Evolutionary conservation across 2,797 vertebrate genomes (phyloP).

Genomic region (Simalia tracyae): DNA sequence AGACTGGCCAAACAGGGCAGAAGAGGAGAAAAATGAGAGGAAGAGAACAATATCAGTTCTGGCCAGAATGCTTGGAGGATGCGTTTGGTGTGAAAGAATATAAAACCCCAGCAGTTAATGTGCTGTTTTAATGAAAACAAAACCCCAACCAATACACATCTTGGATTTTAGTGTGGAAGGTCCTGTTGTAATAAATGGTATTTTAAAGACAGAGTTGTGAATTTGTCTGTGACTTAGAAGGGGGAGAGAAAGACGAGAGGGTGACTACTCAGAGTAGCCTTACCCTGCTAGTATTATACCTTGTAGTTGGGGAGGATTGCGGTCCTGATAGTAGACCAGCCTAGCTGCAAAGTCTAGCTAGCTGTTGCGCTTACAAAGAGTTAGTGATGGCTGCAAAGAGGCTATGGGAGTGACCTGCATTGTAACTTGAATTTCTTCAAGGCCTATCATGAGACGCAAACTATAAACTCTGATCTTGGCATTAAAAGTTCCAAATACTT

Average conservation of each 20-base stretch:
- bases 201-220: slow-evolving; percentile 59
- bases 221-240: slow-evolving; percentile 52
- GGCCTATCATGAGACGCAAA: neutral
- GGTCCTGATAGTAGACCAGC: neutral
- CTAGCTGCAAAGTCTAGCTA: neutral
- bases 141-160: slow-evolving; percentile 18
- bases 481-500: neutral
- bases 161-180: slow-evolving; percentile 54
- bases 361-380: neutral
- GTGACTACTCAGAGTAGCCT: neutral
- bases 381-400: neutral
- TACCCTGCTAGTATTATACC: too few relatives aligned
- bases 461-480: neutral
- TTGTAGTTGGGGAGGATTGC: too few relatives aligned
- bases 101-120: neutral
- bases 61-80: neutral
- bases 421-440: neutral
- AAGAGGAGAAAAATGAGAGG: neutral
- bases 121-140: neutral
- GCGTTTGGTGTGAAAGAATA: neutral
- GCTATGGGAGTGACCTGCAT: neutral
- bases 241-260: neutral
- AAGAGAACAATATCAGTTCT: fast-evolving
- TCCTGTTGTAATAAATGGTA: slow-evolving; percentile 67
- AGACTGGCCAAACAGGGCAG: neutral